phyloP scores from a whole-genome alignment of 2,888 invertebrate species.

The Harpagoxenus sublaevis region DNA sequence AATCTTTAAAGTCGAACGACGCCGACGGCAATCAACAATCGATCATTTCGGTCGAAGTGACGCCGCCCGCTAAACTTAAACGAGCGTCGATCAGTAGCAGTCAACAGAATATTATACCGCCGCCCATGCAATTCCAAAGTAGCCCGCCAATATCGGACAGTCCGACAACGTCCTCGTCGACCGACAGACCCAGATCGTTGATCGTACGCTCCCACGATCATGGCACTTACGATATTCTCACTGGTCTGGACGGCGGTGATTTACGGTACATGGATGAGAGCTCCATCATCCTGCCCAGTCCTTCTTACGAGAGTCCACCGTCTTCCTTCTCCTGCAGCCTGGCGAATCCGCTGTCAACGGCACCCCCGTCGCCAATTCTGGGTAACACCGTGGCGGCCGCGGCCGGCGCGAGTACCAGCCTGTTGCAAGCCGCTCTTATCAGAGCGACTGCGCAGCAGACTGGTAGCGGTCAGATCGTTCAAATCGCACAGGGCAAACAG shows the following conservation, averaged over 20 bases:
- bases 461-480: constrained; percentile 83
- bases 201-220: constrained; percentile 87
- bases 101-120: constrained; percentile 91
- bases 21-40: constrained; percentile 60
- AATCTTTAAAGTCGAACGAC: constrained; percentile 77
- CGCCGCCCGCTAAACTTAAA: constrained; percentile 76
- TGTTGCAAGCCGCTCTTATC: constrained; percentile 91
- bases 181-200: constrained; percentile 78
- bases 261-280: constrained; percentile 97
- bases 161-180: constrained; percentile 85
- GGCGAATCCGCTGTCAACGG: constrained; percentile 86
- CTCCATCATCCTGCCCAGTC: constrained; percentile 93
- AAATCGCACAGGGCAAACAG: constrained; percentile 49
- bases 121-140: constrained; percentile 91
- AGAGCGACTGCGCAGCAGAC: constrained; percentile 89
- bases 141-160: constrained; percentile 90
- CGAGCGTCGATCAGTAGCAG: constrained; percentile 71
- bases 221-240: constrained; percentile 91
- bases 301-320: constrained; percentile 92
- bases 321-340: constrained; percentile 87
- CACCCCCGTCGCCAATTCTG: constrained; percentile 89
- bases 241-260: constrained; percentile 94
- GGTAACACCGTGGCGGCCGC: constrained; percentile 82
- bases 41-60: constrained; percentile 70
- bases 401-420: constrained; percentile 88